phyloP scores from a whole-genome alignment of 2,113 vertebrate species.

The Lontra canadensis region DNA sequence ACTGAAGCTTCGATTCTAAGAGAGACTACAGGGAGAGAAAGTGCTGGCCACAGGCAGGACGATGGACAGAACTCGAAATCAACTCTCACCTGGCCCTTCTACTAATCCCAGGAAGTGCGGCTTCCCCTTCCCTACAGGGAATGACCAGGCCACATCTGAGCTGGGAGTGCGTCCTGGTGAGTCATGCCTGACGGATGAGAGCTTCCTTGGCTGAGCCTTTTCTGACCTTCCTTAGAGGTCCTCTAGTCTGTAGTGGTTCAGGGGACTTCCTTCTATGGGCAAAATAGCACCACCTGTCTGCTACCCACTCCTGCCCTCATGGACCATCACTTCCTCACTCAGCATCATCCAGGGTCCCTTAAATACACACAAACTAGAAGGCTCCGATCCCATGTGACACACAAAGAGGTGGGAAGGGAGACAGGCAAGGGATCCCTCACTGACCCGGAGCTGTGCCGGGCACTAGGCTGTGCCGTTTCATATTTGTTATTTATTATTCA shows the following conservation, averaged over 20 bases:
- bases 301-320: not conserved
- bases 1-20: not conserved
- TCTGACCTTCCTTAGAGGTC: not conserved
- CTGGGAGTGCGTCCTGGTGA: accelerated
- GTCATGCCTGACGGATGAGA: not conserved
- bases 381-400: not conserved
- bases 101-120: not conserved
- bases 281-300: not conserved
- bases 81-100: not conserved
- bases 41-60: not conserved
- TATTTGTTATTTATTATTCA: not conserved
- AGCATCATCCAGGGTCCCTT: not conserved
- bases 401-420: not conserved
- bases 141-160: accelerated
- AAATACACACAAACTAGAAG: not conserved
- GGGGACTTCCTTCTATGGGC: not conserved
- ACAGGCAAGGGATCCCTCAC: not conserved
- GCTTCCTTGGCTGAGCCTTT: not conserved
- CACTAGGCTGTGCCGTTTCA: not conserved
- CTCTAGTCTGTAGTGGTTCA: not conserved
- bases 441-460: not conserved
- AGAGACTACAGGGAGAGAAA: not conserved
- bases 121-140: not conserved
- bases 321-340: not conserved
- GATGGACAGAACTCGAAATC: not conserved